Evolutionary conservation across 1,140 invertebrate genomes (phyloP).

Genomic region (Bombus difficillimus): DNA sequence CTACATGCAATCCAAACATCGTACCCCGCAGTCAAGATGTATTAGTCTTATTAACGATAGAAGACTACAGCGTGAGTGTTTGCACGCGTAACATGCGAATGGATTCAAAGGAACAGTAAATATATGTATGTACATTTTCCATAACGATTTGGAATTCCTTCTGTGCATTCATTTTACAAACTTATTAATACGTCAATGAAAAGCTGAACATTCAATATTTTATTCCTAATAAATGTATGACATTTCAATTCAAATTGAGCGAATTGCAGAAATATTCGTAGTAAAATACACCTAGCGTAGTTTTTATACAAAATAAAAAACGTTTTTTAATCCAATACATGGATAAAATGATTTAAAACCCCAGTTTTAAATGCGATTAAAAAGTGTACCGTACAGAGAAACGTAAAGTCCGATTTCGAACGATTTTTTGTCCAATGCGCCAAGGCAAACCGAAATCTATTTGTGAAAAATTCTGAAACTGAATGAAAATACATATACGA

Average conservation of each 20-base stretch:
- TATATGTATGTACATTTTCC: neutral
- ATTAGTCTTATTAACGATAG: neutral
- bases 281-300: neutral
- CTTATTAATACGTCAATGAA: neutral
- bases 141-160: neutral
- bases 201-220: neutral
- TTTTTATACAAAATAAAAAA: neutral
- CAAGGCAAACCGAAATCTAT: neutral
- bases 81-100: neutral
- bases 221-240: neutral
- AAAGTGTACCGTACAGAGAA: neutral
- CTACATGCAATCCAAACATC: neutral
- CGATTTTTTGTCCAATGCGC: neutral
- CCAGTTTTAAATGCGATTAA: neutral
- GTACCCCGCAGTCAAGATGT: neutral
- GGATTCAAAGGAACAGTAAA: neutral
- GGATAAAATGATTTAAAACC: neutral
- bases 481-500: neutral
- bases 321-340: neutral
- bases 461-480: neutral
- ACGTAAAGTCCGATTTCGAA: neutral
- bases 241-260: neutral
- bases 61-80: neutral
- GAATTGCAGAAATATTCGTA: neutral
- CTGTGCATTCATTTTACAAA: neutral